Conservation (phyloP, 2,888 invertebrate genomes). For the Plagiodera versicolora region DNA sequence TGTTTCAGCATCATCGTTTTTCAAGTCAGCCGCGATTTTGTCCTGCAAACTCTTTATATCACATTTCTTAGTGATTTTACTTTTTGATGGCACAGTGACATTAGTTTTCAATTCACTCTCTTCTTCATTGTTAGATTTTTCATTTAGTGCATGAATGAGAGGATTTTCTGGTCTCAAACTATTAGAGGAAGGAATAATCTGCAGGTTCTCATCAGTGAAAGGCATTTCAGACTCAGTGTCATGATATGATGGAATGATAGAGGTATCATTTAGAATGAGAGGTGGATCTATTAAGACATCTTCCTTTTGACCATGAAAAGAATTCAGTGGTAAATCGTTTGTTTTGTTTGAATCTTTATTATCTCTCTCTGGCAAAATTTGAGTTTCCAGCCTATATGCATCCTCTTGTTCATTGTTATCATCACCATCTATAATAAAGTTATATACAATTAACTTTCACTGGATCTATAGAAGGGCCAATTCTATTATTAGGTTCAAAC, state of each 20-base stretch:
- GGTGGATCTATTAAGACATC: neutral
- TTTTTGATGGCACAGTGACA: neutral
- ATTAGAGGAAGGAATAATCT: neutral
- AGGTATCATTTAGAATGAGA: neutral
- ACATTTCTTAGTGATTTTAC: neutral
- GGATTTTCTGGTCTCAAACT: slow-evolving; percentile 4
- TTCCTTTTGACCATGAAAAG: neutral
- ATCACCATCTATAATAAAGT: neutral
- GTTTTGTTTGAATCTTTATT: neutral
- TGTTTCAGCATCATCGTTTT: slow-evolving; percentile 17
- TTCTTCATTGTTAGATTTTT: slow-evolving; percentile 1
- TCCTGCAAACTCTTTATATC: neutral
- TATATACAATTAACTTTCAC: too few species aligned
- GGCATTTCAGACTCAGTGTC: slow-evolving; percentile 8
- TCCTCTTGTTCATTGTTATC: slow-evolving; percentile 2
- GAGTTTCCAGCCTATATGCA: slow-evolving; percentile 1
- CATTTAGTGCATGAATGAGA: slow-evolving; percentile 1
- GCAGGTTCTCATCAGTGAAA: slow-evolving; percentile 1
- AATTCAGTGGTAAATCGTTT: neutral
- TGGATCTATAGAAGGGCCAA: too few species aligned
- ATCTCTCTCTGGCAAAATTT: neutral
- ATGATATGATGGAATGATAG: too few species aligned
- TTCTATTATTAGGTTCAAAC: too few species aligned
- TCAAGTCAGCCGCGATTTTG: neutral
- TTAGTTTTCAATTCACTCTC: neutral